Evolutionary conservation across 2,888 invertebrate genomes (phyloP).

Genomic region (Sarcophaga variegata): DNA sequence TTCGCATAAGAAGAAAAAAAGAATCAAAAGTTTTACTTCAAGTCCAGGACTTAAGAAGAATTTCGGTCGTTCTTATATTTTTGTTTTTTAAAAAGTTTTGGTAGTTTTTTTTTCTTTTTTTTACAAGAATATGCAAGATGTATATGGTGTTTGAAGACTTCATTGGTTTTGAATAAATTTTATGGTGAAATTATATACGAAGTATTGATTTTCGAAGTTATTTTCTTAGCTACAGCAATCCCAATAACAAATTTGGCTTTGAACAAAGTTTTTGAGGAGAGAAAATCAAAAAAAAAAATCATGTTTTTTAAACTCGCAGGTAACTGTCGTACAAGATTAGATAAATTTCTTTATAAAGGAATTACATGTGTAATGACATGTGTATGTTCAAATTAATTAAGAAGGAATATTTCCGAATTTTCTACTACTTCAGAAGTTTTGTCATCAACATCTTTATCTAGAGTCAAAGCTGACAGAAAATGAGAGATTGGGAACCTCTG

Average conservation of each 20-base stretch:
- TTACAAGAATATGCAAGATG: conserved; percentile 40
- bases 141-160: conserved; percentile 1
- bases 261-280: background rate
- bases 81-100: background rate
- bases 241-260: background rate
- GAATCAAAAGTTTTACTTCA: conserved; percentile 30
- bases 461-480: too few relatives aligned
- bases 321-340: background rate
- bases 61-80: conserved; percentile 28
- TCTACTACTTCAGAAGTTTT: too few relatives aligned
- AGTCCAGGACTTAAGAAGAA: conserved; percentile 24
- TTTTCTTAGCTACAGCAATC: too few relatives aligned
- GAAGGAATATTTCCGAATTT: too few relatives aligned
- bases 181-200: background rate
- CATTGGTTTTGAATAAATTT: background rate
- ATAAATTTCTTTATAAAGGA: background rate
- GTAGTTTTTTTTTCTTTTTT: background rate
- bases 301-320: background rate
- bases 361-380: background rate
- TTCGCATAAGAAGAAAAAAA: background rate
- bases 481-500: too few relatives aligned
- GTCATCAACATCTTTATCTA: too few relatives aligned
- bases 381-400: background rate
- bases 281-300: background rate
- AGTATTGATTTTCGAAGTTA: background rate